Percentiles rank a stretch among this genome's conserved stretches.
phyloP scores from a whole-genome alignment of 2,797 vertebrate genomes.

The Eupleurogrammus muticus region DNA sequence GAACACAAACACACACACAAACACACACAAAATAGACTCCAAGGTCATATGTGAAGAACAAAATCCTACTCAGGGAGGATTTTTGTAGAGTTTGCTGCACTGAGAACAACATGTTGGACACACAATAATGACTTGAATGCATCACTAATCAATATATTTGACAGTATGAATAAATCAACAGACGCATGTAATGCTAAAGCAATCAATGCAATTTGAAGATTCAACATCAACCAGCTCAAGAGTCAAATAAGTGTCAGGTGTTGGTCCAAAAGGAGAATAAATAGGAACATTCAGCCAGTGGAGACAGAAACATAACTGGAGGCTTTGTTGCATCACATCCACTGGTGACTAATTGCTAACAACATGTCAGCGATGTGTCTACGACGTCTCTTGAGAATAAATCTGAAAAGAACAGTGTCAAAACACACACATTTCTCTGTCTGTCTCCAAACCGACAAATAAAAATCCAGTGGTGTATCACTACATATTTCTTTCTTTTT shows the following conservation, averaged over 20 bases:
- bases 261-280: neutral
- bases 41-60: slow-evolving; percentile 56
- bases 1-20: slow-evolving; percentile 12
- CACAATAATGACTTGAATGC: neutral
- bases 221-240: neutral
- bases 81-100: neutral
- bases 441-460: too few relatives aligned
- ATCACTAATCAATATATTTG: slow-evolving; percentile 8
- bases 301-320: neutral
- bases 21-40: slow-evolving; percentile 23
- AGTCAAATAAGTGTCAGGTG: neutral
- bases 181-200: neutral
- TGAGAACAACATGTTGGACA: neutral
- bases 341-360: neutral
- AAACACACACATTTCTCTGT: too few relatives aligned
- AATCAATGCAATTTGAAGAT: neutral
- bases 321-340: neutral
- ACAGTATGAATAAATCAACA: neutral
- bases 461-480: too few relatives aligned
- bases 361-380: neutral
- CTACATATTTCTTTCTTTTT: too few relatives aligned
- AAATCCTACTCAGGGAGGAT: neutral
- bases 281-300: neutral
- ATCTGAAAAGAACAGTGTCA: too few relatives aligned
- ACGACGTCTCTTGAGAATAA: neutral